Evolutionary conservation across 23 tunicate genomes (phyloP), one percentile per base, ranked within the genome.

Genomic region (Trididemnum miniatum): DNA sequence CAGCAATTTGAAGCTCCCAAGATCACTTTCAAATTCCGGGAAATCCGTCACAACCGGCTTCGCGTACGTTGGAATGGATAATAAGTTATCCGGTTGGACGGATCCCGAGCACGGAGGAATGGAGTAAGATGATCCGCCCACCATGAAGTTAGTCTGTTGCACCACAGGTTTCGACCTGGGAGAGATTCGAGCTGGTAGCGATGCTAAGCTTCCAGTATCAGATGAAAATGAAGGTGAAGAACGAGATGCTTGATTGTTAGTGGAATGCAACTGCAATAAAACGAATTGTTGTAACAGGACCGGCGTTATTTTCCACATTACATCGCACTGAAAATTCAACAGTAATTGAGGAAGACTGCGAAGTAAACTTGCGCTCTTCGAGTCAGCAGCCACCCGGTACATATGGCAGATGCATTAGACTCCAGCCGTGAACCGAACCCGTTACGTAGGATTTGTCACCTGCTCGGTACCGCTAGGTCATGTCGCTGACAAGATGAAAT

Each of bases 21-120:
- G 38, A 35, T 83, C 87, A 62, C 80, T 73, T 33, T 74, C 87
- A 4, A 77, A 77, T 27, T 73, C 79, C 4, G 75, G 75, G 38
- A 67, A 67, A 33, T 67, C 75, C 15, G 12, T 24, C 20, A 32
- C 38, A 12, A 24, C 32, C 25, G 31, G 75, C 37, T 30, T n/a
- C 26, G 5, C 54, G 67, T 22, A 22, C 26, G 67, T 3, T 12
- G 23, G 23, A 18, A 20, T 12, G n/a, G 67, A 7, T 9, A 15
- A 15, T 15, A 44, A 44, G 12, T 44, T 9, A 15, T 44, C 54
- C 54, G 54, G 54, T 15, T 44, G 9, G 9, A 15, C 15, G 54
- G 54, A 9, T 9, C 54, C 54, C n/a, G n/a, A n/a, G n/a, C n/a
- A n/a, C n/a, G n/a, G n/a, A n/a, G n/a, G n/a, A 44, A 44, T 7